phyloP scores from a whole-genome alignment of 2,888 invertebrate genomes.

The Macrosiphum euphorbiae region DNA sequence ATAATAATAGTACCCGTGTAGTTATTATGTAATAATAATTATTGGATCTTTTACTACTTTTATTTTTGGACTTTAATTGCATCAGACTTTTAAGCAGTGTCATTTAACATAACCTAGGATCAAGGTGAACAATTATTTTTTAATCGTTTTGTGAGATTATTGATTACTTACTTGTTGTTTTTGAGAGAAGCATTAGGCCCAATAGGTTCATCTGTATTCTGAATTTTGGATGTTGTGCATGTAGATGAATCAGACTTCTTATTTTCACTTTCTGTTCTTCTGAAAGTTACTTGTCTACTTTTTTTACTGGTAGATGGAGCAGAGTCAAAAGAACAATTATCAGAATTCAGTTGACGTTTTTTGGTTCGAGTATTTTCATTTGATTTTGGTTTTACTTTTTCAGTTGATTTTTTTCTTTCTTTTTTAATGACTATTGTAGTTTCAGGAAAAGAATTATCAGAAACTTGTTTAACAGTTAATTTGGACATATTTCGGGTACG shows the following conservation, averaged over 20 bases:
- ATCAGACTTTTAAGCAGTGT: no score
- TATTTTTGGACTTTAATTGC: no score
- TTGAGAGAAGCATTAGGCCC: neutral
- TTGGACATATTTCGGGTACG: slow-evolving; percentile 36
- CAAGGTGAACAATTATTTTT: no score
- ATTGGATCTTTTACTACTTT: no score
- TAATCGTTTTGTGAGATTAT: no score
- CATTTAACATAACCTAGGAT: no score
- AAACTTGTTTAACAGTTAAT: neutral
- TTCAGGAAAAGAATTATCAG: slow-evolving; percentile 16
- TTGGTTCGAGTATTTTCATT: neutral
- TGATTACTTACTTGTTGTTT: slow-evolving; percentile 39
- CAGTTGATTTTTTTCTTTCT: slow-evolving; percentile 1
- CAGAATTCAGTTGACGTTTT: slow-evolving; percentile 9
- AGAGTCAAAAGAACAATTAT: slow-evolving; percentile 19
- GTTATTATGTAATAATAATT: no score
- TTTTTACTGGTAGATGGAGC: slow-evolving; percentile 18
- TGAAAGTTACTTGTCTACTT: neutral
- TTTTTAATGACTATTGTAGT: neutral
- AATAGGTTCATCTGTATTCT: neutral
- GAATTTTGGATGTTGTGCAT: neutral
- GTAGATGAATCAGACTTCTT: slow-evolving; percentile 9
- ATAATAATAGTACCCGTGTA: no score
- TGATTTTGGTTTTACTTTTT: neutral
- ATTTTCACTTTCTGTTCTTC: neutral